Base-by-base conservation (phyloP, 2,797 vertebrate genomes). In the Anguilla anguilla region DNA sequence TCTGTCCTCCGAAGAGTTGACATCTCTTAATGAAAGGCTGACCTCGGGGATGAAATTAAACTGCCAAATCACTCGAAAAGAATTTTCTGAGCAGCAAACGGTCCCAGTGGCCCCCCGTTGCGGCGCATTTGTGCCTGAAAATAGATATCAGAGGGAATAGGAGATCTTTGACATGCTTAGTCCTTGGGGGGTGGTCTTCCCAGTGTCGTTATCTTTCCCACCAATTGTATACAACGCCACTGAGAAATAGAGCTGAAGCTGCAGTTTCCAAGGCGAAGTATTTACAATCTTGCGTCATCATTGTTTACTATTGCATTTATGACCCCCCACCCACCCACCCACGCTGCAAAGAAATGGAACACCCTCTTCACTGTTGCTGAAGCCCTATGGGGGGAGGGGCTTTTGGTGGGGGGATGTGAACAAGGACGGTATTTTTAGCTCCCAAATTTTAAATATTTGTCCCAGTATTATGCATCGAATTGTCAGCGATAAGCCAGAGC, bases 271-370 rank as follows among this genome's bases (percentile, higher is more conserved):
- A 17, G 43, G 17, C 39, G 49, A 81, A 46, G 39, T 81, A 57
- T 53, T 55, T 55, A 83, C 82, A 57, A 10, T 83, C 82, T 19
- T 15, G 53, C 15, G 51, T 57, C 82, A 83, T 83, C 81, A 55
- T 53, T 83, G 51, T 83, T 83, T 83, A 83, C 43, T 28, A n/a
- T 83, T 15, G 11, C 11, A 35, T 83, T 83, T 57, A 81, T 81
- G 39, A 46, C 19, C 49, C 19, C 49, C 81, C 0, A 3, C 69
- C 13, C 69, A 6, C 22, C 19, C 49, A 19, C 49, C 81, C 0
- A 13, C 69, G 11, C 31, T n/a, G 15, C 53, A 55, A 83, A 83
- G 51, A 57, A 83, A 83, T 55, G 25, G 46, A 51, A 82, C 43
- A 49, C 10, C 9, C 15, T 49, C 17, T 39, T 11, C 10, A 28